Percentiles rank a stretch among this genome's conserved stretches.
These are phyloP conservation scores for Tragelaphus oryx DNA, from an alignment of 2,797 vertebrate genomes.

Conservation along the genomic window DNA sequence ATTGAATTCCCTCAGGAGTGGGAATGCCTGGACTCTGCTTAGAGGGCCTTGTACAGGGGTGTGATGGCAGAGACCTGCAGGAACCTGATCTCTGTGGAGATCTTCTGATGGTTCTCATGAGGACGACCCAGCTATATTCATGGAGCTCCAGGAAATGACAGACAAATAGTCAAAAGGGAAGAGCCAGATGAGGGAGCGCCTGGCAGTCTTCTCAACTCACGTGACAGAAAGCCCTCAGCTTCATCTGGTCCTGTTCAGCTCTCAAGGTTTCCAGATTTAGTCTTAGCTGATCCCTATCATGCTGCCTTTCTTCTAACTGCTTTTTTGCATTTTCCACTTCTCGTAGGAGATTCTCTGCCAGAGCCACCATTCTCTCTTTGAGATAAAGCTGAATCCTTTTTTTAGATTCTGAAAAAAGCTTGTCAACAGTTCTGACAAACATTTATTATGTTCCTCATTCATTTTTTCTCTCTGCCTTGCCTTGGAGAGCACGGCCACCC, in stretches of 20 bases:
- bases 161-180: too few relatives aligned
- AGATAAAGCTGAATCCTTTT: conserved; percentile 97
- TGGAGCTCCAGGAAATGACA: too few relatives aligned
- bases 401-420: conserved; percentile 94
- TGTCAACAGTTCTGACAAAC: conserved; percentile 97
- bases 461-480: conserved; percentile 96
- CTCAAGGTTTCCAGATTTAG: conserved; percentile 91
- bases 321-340: conserved; percentile 90
- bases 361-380: conserved; percentile 95
- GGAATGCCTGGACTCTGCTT: too few relatives aligned
- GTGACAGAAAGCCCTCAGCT: not conserved
- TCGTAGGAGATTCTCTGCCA: conserved; percentile 94
- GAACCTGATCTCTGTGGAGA: too few relatives aligned
- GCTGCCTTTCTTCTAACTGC: conserved; percentile 93
- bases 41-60: too few relatives aligned
- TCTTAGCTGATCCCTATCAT: conserved; percentile 96
- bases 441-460: conserved; percentile 97
- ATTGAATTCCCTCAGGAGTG: too few relatives aligned
- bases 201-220: too few relatives aligned
- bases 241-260: not conserved
- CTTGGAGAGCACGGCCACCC: conserved; percentile 95
- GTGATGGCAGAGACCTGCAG: too few relatives aligned
- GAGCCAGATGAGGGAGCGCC: too few relatives aligned
- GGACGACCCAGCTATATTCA: too few relatives aligned
- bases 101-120: too few relatives aligned